phyloP scores from a whole-genome alignment of 2,113 vertebrate genomes.

The Lophochroa leadbeateri region DNA sequence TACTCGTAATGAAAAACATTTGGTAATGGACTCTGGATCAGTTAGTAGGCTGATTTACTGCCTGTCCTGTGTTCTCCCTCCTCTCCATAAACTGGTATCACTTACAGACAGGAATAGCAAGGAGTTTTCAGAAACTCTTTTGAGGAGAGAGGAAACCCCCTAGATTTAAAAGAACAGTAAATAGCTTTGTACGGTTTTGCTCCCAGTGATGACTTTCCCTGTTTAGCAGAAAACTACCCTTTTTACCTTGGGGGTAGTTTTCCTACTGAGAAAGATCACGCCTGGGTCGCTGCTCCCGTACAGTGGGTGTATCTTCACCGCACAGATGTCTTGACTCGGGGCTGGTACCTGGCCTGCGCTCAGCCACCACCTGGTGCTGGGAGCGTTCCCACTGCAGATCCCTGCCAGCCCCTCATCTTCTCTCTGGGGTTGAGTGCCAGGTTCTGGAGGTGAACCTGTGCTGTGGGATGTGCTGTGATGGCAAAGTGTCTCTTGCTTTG shows the following conservation, averaged over 20 bases:
- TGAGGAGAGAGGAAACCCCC: background rate
- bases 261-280: background rate
- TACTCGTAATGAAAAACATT: slow-evolving; percentile 45
- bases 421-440: background rate
- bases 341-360: background rate
- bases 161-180: background rate
- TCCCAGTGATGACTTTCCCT: background rate
- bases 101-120: background rate
- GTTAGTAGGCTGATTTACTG: slow-evolving; percentile 40
- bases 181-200: background rate
- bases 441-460: background rate
- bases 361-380: background rate
- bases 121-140: background rate
- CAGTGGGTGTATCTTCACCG: background rate
- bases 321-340: background rate
- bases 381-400: accelerated
- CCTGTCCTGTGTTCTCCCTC: background rate
- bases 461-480: background rate
- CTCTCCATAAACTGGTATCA: background rate
- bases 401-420: background rate
- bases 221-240: background rate
- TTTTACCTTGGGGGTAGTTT: background rate
- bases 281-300: background rate
- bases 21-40: slow-evolving; percentile 33
- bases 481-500: background rate